Conservation (phyloP, 2,888 invertebrate species). For the Leptogaster cylindrica region DNA sequence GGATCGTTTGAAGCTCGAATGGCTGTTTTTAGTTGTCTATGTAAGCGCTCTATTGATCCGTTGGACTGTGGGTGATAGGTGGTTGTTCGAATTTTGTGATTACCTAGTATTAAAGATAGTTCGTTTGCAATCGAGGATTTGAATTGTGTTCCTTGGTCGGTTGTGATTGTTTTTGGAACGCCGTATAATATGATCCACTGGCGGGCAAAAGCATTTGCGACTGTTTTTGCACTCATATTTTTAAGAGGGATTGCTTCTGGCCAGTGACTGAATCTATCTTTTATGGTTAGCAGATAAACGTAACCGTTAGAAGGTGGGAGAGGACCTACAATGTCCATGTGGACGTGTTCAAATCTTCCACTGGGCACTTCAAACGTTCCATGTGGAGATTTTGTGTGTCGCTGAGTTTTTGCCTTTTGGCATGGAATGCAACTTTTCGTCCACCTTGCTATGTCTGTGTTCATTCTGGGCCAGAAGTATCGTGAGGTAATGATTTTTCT, state of each 20-base stretch:
- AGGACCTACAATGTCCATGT: constrained; percentile 43
- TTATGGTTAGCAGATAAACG: not conserved
- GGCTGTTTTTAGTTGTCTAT: not conserved
- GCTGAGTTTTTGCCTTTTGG: not conserved
- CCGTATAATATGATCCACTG: not conserved
- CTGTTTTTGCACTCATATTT: not conserved
- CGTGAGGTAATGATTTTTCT: not conserved
- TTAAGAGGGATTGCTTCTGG: not conserved
- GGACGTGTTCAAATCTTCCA: constrained; percentile 40
- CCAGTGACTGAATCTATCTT: not conserved
- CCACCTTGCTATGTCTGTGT: not conserved
- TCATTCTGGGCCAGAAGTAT: constrained; percentile 42
- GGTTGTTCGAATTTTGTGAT: not conserved
- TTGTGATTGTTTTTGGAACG: not conserved
- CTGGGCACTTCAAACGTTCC: not conserved
- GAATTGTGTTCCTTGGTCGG: not conserved
- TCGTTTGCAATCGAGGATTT: not conserved
- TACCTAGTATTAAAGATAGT: not conserved
- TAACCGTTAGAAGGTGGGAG: not conserved
- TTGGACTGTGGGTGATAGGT: not conserved
- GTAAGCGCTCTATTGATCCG: not conserved
- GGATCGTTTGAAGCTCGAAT: constrained; percentile 6
- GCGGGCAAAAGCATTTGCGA: not conserved
- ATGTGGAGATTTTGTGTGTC: not conserved
- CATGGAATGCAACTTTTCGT: not conserved